Base-by-base conservation (phyloP, 23 tunicate species). In the Halocynthia roretzi region DNA sequence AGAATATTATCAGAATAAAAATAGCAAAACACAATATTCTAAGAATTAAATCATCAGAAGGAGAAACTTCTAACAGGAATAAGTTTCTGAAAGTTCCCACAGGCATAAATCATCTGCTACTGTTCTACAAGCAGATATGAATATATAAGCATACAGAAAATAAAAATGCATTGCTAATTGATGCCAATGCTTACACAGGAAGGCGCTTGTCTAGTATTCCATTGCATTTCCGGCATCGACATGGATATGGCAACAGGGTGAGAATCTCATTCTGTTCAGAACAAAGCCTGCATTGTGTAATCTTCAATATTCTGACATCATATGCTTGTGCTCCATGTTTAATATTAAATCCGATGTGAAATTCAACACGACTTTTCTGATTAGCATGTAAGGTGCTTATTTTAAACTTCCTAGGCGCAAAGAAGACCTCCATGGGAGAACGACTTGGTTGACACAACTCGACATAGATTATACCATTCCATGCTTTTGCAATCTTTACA, bases 291-390 rank as follows among this genome's bases (percentile, higher is more conserved):
- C 70, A 65, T 8, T 10, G n/a, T 15, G 10, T 11, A 11, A 0
- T 9, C 9, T 65, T 9, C 19, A 65, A 10, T 10, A 65, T 0
- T 15, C 10, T 9, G 10, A 65, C 19, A 11, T 65, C 31, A 18
- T 74, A 74, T 12, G 78, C 78, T 74, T 74, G 78, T 7, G 78
- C 78, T 12, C 78, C 78, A 12, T 54, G 63, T 54, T 81, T 63
- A 17, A 76, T 20, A 56, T 81, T 86, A 53, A 86, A 81, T 7
- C 78, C 85, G 31, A 86, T 75, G 49, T 14, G 55, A 51, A 86
- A 86, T 68, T 80, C 84, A 5, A 86, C 92, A 40, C 78, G 67
- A 8, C 22, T 49, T 6, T 53, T 50, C 68, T 76, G 19, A 5
- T 75, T 72, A 0, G 76, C 81, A 60, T 67, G 77, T 4, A 53